phyloP scores from a whole-genome alignment of 92 coral and sea anemone species.

The Umimayanthus kanabou region DNA sequence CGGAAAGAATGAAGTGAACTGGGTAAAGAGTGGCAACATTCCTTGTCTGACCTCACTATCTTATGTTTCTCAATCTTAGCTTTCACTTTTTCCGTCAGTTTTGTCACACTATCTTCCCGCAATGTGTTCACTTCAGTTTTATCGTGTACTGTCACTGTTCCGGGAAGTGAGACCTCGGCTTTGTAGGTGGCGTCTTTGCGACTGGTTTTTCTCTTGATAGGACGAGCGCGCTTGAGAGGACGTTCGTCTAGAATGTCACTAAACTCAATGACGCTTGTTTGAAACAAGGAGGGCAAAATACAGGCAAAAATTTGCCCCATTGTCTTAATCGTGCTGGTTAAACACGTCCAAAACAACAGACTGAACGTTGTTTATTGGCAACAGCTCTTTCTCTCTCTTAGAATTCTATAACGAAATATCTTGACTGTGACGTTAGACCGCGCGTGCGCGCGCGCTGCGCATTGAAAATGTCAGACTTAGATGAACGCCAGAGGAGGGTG shows the following conservation, averaged over 20 bases:
- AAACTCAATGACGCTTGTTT: not conserved
- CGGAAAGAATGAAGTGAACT: not conserved
- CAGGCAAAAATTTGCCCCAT: constrained; percentile 7
- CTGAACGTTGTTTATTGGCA: not conserved
- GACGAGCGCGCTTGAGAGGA: not conserved
- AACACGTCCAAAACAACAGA: not conserved
- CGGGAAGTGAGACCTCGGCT: not conserved
- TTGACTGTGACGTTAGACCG: not conserved
- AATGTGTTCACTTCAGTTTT: not conserved
- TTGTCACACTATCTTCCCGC: not conserved
- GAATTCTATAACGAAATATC: not conserved
- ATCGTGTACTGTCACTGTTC: not conserved
- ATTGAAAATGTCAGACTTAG: no score
- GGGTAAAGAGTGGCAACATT: not conserved
- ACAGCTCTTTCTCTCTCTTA: not conserved
- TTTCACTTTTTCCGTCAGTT: no score
- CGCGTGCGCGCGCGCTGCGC: not conserved
- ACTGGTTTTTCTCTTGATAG: not conserved
- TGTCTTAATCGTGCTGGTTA: not conserved
- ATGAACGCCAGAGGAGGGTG: no score
- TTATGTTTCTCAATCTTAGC: no score
- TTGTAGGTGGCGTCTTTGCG: not conserved
- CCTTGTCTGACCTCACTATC: not conserved
- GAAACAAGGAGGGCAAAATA: not conserved
- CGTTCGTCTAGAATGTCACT: not conserved